Conservation (phyloP, 1,140 invertebrate species). For the Neuroterus valhalla region DNA sequence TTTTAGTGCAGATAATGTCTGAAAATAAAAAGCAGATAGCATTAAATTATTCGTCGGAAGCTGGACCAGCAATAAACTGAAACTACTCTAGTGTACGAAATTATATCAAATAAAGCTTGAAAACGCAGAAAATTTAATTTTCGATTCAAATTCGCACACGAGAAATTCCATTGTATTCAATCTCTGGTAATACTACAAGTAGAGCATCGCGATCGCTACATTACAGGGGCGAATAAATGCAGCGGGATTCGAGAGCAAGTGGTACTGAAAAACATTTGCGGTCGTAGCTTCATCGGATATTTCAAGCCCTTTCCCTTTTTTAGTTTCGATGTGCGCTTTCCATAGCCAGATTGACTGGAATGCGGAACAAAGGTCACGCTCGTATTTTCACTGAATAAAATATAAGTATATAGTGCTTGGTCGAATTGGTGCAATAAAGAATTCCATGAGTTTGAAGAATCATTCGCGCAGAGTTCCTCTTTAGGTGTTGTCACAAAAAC, state of each 20-base stretch:
- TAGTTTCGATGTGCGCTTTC: not conserved
- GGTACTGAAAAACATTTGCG: conserved; percentile 28
- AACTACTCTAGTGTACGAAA: not conserved
- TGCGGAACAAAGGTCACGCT: not conserved
- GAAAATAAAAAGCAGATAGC: too few relatives aligned
- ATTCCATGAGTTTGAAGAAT: too few relatives aligned
- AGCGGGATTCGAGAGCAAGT: conserved; percentile 19
- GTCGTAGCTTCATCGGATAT: conserved; percentile 20
- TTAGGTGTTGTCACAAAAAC: too few relatives aligned
- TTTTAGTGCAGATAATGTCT: too few relatives aligned
- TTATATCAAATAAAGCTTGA: conserved; percentile 25
- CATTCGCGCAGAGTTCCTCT: too few relatives aligned
- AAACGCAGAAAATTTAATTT: conserved; percentile 20
- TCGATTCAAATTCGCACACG: conserved; percentile 10
- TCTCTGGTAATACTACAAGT: conserved; percentile 14
- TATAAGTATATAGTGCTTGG: too few relatives aligned
- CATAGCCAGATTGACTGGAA: not conserved
- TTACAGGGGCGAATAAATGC: conserved; percentile 9
- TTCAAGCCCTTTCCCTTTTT: conserved; percentile 23
- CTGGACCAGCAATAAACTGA: not conserved
- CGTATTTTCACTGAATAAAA: not conserved
- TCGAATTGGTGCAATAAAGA: too few relatives aligned
- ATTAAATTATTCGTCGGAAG: not conserved
- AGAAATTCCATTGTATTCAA: conserved; percentile 9
- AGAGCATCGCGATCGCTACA: conserved; percentile 18